Evolutionary conservation across 2,797 vertebrate species (phyloP), one percentile per base, ranked within the genome.

Genomic region (Semaprochilodus insignis): DNA sequence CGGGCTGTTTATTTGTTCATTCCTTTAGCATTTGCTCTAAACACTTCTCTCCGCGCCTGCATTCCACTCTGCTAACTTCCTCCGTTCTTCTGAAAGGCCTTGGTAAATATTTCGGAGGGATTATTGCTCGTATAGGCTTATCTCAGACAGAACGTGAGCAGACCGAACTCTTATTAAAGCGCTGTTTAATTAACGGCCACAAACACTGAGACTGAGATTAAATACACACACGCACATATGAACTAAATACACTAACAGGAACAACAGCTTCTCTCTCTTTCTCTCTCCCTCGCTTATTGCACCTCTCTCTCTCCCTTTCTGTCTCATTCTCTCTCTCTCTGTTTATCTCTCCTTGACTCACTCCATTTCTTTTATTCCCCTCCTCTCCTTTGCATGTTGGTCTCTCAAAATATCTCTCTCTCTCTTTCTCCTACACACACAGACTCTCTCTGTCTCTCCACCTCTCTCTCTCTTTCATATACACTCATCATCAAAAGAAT

Each of bases 1-100:
- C 63, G n/a, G 19, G 16, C 13, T 82, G 74, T 71, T 77, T 78
- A 82, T 65, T 78, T 60, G 67, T 51, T n/a, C 25, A 11, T 52
- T 77, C 36, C 36, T 77, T 72, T 21, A 25, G 57, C 2, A 14
- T 6, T 40, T 74, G 23, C 55, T 44, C 34, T 31, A 75, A 75
- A 75, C 55, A 44, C 73, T 62, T 31, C 34, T 23, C 21, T 40
- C 73, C 7, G 34, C 14, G 21, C 21, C n/a, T 44, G 55, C 13
- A 40, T 60, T 59, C 55, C n/a, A 2, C 73, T 75, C 73, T 8
- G 13, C 67, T 65, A 27, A n/a, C 44, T 15, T 77, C 7, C 15
- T 71, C 17, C 31, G 11, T 23, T 25, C 14, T 54, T 48, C 72
- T 14, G 40, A 44, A 15, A 62, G 40, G 48, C 34, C 27, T 13